phyloP scores from a whole-genome alignment of 2,113 vertebrate species.

The Amia ocellicauda region DNA sequence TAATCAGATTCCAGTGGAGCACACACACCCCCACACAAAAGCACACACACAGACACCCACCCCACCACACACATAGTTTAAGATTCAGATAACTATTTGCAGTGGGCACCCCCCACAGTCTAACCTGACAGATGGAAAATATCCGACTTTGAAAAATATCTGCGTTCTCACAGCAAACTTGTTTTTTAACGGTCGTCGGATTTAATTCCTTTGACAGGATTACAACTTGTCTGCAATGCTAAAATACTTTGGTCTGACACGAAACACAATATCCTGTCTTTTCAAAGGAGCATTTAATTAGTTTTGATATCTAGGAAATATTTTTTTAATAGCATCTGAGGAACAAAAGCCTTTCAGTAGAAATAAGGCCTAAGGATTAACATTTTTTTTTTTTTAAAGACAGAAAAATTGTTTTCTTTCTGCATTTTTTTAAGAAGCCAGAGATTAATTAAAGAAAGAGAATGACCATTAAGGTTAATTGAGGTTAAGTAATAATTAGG shows the following conservation, averaged over 20 bases:
- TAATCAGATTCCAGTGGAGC: no score
- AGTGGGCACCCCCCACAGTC: no score
- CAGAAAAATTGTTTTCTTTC: not conserved
- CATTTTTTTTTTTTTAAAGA: no score
- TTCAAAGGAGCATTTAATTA: conserved; percentile 5
- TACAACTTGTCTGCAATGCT: not conserved
- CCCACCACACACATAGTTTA: no score
- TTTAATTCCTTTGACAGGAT: not conserved
- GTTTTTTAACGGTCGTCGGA: not conserved
- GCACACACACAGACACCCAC: no score
- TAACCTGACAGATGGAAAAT: no score
- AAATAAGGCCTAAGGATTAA: not conserved
- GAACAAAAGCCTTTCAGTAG: not conserved
- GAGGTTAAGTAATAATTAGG: conserved; percentile 12
- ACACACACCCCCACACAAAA: no score
- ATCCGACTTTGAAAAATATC: no score
- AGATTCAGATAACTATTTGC: no score
- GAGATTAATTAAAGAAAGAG: conserved; percentile 4
- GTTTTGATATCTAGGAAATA: not conserved
- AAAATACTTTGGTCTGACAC: not conserved
- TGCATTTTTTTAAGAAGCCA: not conserved
- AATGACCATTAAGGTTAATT: conserved; percentile 7
- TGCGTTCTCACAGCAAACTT: no score
- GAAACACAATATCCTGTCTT: not conserved
- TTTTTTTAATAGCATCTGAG: not conserved